Evolutionary conservation across 2,888 invertebrate species (phyloP), one percentile per base, ranked within the genome.

Genomic region (Saturnia pavonia): DNA sequence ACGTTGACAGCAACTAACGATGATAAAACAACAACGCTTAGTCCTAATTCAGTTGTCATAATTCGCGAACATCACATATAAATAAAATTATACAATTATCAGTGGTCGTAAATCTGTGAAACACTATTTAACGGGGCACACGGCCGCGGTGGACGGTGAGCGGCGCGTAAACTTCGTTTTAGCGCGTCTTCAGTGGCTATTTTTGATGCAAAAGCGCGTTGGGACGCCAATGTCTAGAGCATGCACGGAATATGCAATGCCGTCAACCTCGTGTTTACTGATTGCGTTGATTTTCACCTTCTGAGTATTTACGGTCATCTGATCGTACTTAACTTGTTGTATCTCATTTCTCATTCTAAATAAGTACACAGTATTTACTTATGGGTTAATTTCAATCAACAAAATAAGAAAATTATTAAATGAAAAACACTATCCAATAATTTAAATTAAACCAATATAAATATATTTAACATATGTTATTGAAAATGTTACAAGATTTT

Each of bases 211-310:
- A 89, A 91, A 91, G 88, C 90, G 89, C 88, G 91, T 87, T 89
- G 90, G 85, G 91, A 90, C 91, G 92, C 91, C 93, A 94, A 93
- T 92, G 93, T 93, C 93, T 91, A 92, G 92, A 91, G 91, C 93
- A 93, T 92, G 93, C 91, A 92, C 81, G 89, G 93, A 94, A 94
- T 94, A 94, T 93, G 93, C 94, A 93, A 93, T 94, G 91, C 88
- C 91, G 90, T 88, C 90, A 90, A 88, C 87, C 91, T 89, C 89
- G 83, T 86, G 82, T 87, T 85, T 85, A 85, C 82, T 74, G 79
- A 74, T 76, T 77, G 80, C 78, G 75, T 73, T 75, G 80, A 78
- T 81, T 82, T 76, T 76, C 78, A 82, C 81, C 76, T 76, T 74
- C 74, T 63, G 69, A 65, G 65, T 40, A 25, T 27, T 65, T 40